A percentile compares a stretch with the other conserved stretches of the same genome.
Conservation (phyloP, 2,113 vertebrate species). For the Rhabdomys dilectus region DNA sequence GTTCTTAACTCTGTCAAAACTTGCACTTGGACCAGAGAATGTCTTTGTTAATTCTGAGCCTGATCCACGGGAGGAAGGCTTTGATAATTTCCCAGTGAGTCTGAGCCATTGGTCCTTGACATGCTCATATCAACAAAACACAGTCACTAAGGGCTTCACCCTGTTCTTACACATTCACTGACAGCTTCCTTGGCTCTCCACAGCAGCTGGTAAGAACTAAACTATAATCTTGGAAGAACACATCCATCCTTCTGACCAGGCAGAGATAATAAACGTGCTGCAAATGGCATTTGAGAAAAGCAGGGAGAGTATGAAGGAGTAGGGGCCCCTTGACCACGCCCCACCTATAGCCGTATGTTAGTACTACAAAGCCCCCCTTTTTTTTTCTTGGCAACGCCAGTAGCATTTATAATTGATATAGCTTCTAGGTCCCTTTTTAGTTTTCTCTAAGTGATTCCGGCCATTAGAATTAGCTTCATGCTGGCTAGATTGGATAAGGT, state of each 20-base stretch:
- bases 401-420: background rate
- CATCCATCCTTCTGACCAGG: background rate
- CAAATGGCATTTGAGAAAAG: constrained; percentile 15
- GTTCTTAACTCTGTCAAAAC: background rate
- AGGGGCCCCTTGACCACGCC: background rate
- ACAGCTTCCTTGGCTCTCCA: background rate
- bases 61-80: too few species aligned
- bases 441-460: background rate
- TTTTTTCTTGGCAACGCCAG: background rate
- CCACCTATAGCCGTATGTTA: background rate
- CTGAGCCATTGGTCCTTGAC: background rate
- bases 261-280: background rate
- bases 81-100: background rate
- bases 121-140: background rate
- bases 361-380: background rate
- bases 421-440: background rate
- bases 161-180: background rate
- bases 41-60: background rate
- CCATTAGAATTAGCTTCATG: background rate
- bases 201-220: background rate
- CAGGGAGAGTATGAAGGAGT: background rate
- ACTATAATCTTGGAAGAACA: background rate
- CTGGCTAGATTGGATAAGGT: background rate
- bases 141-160: background rate
- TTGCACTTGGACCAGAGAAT: background rate